Base-by-base conservation (phyloP, 2,888 invertebrate species). In the Drosophila mimica region DNA sequence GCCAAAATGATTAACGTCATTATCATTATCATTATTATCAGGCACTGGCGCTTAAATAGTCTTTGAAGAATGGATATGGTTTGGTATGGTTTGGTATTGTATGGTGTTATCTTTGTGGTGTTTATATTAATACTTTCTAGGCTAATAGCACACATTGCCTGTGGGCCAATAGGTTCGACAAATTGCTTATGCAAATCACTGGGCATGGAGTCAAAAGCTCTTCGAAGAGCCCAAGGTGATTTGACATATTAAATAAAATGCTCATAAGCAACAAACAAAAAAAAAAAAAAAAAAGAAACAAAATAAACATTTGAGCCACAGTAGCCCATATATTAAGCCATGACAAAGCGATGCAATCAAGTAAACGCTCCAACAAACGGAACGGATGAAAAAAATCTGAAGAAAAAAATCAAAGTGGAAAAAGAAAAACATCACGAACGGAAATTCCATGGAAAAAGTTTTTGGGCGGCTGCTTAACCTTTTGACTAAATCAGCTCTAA, bases 401-500 rank as follows among this genome's bases (percentile, higher is more conserved):
- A 36, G 38, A 43, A 71, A 72, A 72, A 79, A 75, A 78, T 80
- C 76, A 79, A 76, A 81, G 75, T 73, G 82, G 83, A 88, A 82
- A 78, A 46, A 85, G 70, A 82, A 78, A 46, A 85, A 71, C 79
- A 81, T 82, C 87, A 86, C 88, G 85, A 85, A 75, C 87, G 89
- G 85, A 89, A 89, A 87, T 87, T 89, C 86, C 81, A 82, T 70
- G 77, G 75, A 85, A 85, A 79, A 83, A 67, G 58, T 60, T 85
- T 86, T 86, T 86, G 86, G 88, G 86, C 81, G 81, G 81, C 86
- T 89, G 82, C 88, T 82, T 88, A 89, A 83, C 88, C 89, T 85
- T 88, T 82, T 73, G 69, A 83, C 86, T 81, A 88, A 89, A 88
- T 89, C 88, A 83, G 79, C 88, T 82, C 76, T 89, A 89, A 88